A percentile compares a stretch with the other conserved stretches of the same genome.
phyloP scores from a whole-genome alignment of 2,113 vertebrate genomes.

The Tursiops truncatus region DNA sequence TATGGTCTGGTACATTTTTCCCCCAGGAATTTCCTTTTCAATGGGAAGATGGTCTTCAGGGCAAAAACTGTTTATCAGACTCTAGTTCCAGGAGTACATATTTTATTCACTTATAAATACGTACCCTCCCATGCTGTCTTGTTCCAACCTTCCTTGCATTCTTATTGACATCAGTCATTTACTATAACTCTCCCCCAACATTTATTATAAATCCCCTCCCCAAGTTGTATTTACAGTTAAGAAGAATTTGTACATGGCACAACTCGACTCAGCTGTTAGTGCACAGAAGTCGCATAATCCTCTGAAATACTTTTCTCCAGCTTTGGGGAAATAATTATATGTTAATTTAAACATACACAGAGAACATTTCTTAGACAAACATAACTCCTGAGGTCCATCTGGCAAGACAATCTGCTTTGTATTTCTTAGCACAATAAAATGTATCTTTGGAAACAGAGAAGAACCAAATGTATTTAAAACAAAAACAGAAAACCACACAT shows the following conservation, averaged over 20 bases:
- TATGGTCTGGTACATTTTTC: neutral
- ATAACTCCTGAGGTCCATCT: slow-evolving; percentile 46
- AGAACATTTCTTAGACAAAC: slow-evolving; percentile 51
- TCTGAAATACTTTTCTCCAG: slow-evolving; percentile 31
- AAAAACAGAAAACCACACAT: neutral
- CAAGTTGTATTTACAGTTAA: slow-evolving; percentile 61
- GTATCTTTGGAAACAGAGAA: slow-evolving; percentile 19
- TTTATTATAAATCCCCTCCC: neutral
- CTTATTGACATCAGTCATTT: neutral
- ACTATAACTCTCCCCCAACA: neutral
- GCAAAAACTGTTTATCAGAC: neutral
- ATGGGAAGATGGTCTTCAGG: slow-evolving; percentile 31
- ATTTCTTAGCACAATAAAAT: slow-evolving; percentile 48
- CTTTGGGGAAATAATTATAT: slow-evolving; percentile 54
- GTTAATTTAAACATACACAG: slow-evolving; percentile 32
- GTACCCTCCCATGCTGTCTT: too few relatives aligned
- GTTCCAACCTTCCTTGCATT: neutral
- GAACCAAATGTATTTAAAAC: slow-evolving; percentile 32
- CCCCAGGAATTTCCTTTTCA: slow-evolving; percentile 39
- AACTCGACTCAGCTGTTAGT: slow-evolving; percentile 62
- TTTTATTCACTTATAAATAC: neutral
- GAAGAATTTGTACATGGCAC: slow-evolving; percentile 79
- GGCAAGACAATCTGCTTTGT: slow-evolving; percentile 37
- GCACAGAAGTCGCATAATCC: slow-evolving; percentile 44
- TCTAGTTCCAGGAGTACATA: neutral